Evolutionary conservation across 2,113 vertebrate species (phyloP), one percentile per base, ranked within the genome.

Genomic region (Megaleporinus macrocephalus): DNA sequence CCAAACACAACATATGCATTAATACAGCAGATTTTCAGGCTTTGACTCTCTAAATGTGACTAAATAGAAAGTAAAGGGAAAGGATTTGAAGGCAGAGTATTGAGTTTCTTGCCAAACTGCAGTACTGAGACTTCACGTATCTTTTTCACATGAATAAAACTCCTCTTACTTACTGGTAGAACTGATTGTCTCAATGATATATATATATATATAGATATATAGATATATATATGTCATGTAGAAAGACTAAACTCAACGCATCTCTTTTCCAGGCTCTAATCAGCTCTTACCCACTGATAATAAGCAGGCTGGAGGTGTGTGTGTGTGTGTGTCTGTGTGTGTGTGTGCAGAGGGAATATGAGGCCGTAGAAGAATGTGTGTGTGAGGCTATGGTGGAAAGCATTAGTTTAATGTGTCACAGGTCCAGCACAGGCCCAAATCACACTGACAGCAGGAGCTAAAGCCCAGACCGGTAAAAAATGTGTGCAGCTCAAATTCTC

Each of bases 371-470:
- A 26, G 72, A 84, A 59, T 70, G 53, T 53, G 26, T 75, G 20
- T 71, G 83, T 66, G 51, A 33, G 2, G 66, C 14, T 61, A 61
- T 36, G 61, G 78, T 71, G 55, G 55, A 76, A 80, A 71, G 78
- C 59, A 75, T 81, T 84, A 76, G 73, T 82, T 82, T 85, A 81
- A 85, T 77, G 75, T 74, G 75, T 85, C 83, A 81, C 29, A 68
- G 68, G 55, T 85, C 76, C 62, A 51, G 70, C 70, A 29, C 62
- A 78, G 75, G 66, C 41, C 77, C 69, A 72, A 75, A 84, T 80
- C 76, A 84, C 78, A 79, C 49, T 75, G 82, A 84, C 82, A 80
- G 82, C 61, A 57, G 72, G 41, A 84, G 73, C 68, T 69, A 82
- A 81, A 81, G 63, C 20, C 27, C 36, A 70, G 65, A 69, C 63